Conservation (phyloP, 2,113 vertebrate genomes). For the Lophochroa leadbeateri region DNA sequence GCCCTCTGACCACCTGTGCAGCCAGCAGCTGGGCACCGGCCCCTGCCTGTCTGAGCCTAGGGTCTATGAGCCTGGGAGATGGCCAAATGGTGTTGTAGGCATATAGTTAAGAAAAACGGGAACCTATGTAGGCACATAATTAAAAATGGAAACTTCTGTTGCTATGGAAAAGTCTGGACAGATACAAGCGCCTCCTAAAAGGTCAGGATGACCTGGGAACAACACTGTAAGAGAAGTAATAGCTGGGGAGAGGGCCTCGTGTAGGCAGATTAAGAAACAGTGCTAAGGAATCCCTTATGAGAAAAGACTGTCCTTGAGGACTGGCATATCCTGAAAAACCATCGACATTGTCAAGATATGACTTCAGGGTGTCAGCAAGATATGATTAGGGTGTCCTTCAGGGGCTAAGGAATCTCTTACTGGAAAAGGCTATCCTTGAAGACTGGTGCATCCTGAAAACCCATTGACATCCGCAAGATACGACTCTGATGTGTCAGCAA, state of each 20-base stretch:
- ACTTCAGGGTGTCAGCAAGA: background rate
- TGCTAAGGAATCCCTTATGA: background rate
- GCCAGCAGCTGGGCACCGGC: rapidly evolving
- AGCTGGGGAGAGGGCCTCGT: background rate
- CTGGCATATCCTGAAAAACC: background rate
- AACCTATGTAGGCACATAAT: background rate
- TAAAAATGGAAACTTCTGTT: background rate
- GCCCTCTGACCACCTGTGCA: background rate
- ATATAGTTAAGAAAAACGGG: background rate
- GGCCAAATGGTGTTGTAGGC: background rate
- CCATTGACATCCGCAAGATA: background rate
- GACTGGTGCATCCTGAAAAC: background rate
- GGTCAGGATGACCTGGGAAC: background rate
- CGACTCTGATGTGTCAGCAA: background rate
- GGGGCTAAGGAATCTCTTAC: background rate
- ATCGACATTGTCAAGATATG: background rate
- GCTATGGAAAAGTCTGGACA: background rate
- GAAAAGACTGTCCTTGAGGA: background rate
- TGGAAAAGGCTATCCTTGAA: background rate
- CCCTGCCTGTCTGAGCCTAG: background rate
- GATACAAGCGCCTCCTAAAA: background rate
- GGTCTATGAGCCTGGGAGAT: rapidly evolving
- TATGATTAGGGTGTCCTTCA: background rate
- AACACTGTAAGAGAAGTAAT: background rate
- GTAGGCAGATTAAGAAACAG: too few species aligned